Base-by-base conservation (phyloP, 2,797 vertebrate genomes). In the Scleropages formosus region DNA sequence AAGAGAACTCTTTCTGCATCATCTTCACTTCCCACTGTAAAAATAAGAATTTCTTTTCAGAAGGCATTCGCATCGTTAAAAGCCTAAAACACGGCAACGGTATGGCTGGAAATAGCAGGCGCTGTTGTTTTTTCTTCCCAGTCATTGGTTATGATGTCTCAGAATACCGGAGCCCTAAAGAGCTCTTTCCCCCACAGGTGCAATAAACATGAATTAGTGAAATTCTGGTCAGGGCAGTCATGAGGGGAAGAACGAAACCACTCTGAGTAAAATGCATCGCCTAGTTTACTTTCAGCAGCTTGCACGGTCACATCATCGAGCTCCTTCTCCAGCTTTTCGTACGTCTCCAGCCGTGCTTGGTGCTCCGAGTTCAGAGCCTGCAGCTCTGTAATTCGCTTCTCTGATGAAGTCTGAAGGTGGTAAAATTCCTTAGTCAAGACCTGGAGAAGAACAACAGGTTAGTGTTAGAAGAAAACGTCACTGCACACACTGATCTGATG, bases 361-460 rank as follows among this genome's bases (percentile, higher is more conserved):
- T 92, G 91, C 76, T 98, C 96, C 11, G 93, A 92, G 83, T 93
- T 96, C 81, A 94, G 95, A 69, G 94, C 86, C 10, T 95, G 94
- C 79, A 99, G 93, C 88, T 98, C 96, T 8, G 87, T 89, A 85
- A 90, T 86, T 11, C 87, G 92, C 84, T 94, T 96, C 89, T 98
- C 97, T 74, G 95, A 95, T 75, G 93, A 92, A 26, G 94, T 89
- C 88, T 98, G 96, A 75, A 99, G 95, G 80, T 90, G 89, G 72
- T 99, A 99, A 90, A 98, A 98, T 87, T 98, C 98, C 87, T 97
- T 97, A 51, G 95, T 99, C 88, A 98, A 91, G 82, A 99, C 93
- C 98, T 99, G 87, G 68, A 73, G 11, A 13, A 58, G 20, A 49
- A n/a, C 53, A 72, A 27, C 12, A 58, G 26, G 22, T 8, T 22